Percentiles rank a stretch among this genome's conserved stretches.
phyloP scores from a whole-genome alignment of 1,140 invertebrate species.

The Zeugodacus cucurbitae region DNA sequence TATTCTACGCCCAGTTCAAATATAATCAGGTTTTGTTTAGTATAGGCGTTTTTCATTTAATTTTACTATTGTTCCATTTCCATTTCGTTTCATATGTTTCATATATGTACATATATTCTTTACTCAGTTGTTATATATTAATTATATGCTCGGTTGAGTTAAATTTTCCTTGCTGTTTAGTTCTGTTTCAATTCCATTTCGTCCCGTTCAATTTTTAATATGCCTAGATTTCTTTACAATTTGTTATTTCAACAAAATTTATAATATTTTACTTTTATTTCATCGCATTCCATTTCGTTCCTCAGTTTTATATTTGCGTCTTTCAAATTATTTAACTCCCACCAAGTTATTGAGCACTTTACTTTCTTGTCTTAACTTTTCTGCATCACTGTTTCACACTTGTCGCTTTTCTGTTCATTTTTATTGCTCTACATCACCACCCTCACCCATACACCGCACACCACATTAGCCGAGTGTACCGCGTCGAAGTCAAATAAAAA shows the following conservation, averaged over 20 bases:
- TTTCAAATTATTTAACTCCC: not conserved
- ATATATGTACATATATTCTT: too few species aligned
- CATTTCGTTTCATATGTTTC: too few species aligned
- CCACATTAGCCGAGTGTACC: not conserved
- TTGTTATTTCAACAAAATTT: too few species aligned
- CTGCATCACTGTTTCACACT: not conserved
- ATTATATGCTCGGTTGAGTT: too few species aligned
- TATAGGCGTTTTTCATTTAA: too few species aligned
- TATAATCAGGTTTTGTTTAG: not conserved
- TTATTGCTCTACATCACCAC: not conserved
- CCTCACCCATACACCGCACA: not conserved
- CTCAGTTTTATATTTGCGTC: not conserved
- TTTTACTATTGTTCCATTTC: too few species aligned
- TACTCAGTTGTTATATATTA: too few species aligned
- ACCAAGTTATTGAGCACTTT: not conserved
- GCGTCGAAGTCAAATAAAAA: conserved; percentile 59
- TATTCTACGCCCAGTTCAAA: not conserved
- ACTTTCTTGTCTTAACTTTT: not conserved
- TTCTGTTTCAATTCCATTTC: not conserved
- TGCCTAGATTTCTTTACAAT: too few species aligned
- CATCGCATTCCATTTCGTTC: not conserved
- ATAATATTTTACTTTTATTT: not conserved
- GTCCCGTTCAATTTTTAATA: too few species aligned
- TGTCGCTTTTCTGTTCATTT: not conserved
- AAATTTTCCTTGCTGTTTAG: not conserved